A percentile compares a stretch with the other conserved stretches of the same genome.
These are phyloP conservation scores for Pteromalus puparum DNA, from an alignment of 1,140 invertebrate genomes.

Conservation along the genomic window DNA sequence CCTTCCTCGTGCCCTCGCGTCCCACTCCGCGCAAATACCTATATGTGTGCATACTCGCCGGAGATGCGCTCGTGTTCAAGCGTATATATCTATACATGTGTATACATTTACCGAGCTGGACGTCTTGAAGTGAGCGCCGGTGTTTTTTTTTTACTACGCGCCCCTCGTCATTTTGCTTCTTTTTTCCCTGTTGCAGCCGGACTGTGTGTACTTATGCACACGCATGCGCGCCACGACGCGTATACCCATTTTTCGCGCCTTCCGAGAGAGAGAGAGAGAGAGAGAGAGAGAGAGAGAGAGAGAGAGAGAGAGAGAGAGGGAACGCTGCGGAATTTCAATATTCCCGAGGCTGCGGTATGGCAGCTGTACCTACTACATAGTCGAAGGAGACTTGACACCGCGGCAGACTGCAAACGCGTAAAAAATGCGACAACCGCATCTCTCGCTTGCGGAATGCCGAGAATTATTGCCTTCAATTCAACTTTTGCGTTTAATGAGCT, in stretches of 20 bases:
- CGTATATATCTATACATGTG: background rate
- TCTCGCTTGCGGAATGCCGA: too few species aligned
- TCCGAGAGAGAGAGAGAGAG: background rate
- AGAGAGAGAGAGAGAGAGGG: too few species aligned
- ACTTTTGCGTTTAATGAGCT: too few species aligned
- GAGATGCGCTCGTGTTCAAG: background rate
- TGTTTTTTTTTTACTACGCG: constrained; percentile 2
- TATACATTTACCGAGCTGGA: background rate
- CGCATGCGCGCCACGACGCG: background rate
- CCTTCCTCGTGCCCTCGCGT: background rate
- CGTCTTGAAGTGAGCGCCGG: background rate
- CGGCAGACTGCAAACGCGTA: too few species aligned
- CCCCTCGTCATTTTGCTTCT: background rate
- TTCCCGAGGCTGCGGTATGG: background rate
- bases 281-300: too few species aligned
- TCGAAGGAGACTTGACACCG: too few species aligned
- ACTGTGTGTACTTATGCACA: too few species aligned
- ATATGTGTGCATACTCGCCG: too few species aligned
- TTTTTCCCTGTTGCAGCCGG: too few species aligned
- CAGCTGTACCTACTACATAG: background rate
- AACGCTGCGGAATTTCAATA: constrained; percentile 41
- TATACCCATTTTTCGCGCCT: background rate
- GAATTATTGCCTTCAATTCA: too few species aligned
- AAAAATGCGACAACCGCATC: too few species aligned
- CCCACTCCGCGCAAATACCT: background rate